These are phyloP conservation scores for Crenuchus spilurus DNA, from an alignment of 2,797 vertebrate species.

Conservation along the genomic window DNA sequence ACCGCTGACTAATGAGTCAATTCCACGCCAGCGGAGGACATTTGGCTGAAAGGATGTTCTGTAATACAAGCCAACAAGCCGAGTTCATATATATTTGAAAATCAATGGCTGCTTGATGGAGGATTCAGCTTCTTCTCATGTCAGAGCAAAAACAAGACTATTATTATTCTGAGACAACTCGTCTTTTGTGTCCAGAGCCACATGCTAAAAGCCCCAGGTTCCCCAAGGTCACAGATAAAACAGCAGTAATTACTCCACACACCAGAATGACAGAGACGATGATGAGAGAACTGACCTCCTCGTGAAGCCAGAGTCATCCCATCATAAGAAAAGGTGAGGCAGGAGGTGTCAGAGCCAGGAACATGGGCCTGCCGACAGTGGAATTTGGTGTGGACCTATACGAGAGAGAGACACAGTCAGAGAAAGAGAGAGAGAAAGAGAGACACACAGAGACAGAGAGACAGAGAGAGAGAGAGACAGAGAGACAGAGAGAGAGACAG, in stretches of 20 bases:
- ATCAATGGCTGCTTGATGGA: neutral
- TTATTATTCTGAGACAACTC: slow-evolving; percentile 33
- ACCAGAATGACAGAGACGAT: neutral
- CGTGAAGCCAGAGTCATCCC: slow-evolving; percentile 88
- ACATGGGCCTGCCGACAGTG: slow-evolving; percentile 93
- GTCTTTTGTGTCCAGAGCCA: slow-evolving; percentile 41
- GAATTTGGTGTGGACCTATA: slow-evolving; percentile 95
- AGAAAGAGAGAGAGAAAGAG: neutral
- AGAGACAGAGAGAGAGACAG: no score
- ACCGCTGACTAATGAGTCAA: slow-evolving; percentile 41
- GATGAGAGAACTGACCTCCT: slow-evolving; percentile 81
- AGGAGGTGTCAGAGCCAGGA: slow-evolving; percentile 88
- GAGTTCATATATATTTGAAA: slow-evolving; percentile 9
- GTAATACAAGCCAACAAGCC: slow-evolving; percentile 16
- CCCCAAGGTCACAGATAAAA: slow-evolving; percentile 13
- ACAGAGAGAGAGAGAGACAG: no score
- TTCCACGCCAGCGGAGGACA: slow-evolving; percentile 6
- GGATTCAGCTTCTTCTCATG: neutral
- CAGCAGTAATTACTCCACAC: neutral
- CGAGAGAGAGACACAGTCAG: neutral
- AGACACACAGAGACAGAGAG: neutral
- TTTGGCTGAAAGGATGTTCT: slow-evolving; percentile 31
- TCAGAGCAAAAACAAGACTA: slow-evolving; percentile 40
- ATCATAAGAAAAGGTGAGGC: slow-evolving; percentile 92
- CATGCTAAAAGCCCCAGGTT: slow-evolving; percentile 31